Evolutionary conservation across 2,113 vertebrate species (phyloP).

Genomic region (Perognathus longimembris): DNA sequence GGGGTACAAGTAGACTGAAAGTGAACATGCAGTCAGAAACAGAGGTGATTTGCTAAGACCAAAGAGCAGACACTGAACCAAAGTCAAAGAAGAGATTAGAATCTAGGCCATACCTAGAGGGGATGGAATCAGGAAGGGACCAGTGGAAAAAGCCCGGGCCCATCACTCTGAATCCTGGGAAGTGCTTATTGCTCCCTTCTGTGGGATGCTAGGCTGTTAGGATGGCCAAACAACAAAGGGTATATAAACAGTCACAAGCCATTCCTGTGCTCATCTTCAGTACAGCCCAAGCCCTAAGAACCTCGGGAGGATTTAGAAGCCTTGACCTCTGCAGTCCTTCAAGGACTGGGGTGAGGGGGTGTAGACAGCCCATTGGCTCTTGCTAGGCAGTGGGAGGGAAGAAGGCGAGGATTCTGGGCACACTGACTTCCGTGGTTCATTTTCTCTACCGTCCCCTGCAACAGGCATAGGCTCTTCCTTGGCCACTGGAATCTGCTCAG

Average conservation of each 20-base stretch:
- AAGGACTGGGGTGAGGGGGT: fast-evolving
- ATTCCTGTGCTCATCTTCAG: not conserved
- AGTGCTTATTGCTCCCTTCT: not conserved
- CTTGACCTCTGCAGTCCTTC: not conserved
- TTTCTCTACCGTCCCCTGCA: not conserved
- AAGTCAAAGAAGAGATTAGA: not conserved
- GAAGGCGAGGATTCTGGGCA: not conserved
- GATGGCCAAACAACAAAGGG: not conserved
- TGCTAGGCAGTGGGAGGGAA: not conserved
- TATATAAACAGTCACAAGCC: not conserved
- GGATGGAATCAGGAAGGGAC: not conserved
- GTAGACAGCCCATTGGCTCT: not conserved
- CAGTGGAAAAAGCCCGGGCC: not conserved
- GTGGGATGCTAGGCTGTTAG: fast-evolving
- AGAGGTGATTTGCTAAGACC: not conserved
- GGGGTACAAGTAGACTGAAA: not conserved
- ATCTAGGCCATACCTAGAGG: not conserved
- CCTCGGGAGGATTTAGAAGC: not conserved
- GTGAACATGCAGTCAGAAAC: not conserved
- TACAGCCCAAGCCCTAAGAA: not conserved
- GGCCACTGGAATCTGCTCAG: not conserved
- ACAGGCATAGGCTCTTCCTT: not conserved
- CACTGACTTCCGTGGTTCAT: not conserved
- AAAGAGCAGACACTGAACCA: not conserved
- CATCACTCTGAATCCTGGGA: not conserved